Conservation (phyloP, 2,888 invertebrate genomes). For the Lumbricus terrestris region DNA sequence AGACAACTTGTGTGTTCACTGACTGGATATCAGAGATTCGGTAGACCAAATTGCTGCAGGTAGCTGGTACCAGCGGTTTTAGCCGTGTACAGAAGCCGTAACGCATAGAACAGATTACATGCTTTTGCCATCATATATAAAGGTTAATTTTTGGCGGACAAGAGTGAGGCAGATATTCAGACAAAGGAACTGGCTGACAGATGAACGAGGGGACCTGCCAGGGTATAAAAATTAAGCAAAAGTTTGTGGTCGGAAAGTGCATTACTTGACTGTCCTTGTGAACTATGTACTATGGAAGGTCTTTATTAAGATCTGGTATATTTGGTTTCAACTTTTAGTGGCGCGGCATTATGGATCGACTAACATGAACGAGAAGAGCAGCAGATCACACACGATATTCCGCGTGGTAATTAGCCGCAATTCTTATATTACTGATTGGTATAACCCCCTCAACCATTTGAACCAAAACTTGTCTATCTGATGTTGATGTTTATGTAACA, state of each 20-base stretch:
- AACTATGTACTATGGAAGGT: neutral
- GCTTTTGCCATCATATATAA: neutral
- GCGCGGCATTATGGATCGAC: conserved; percentile 74
- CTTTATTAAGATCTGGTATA: neutral
- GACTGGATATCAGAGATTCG: too few relatives aligned
- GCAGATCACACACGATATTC: conserved; percentile 85
- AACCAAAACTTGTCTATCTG: neutral
- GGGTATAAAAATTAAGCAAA: too few relatives aligned
- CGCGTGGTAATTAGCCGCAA: conserved; percentile 74
- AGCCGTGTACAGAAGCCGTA: neutral
- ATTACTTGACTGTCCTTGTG: too few relatives aligned
- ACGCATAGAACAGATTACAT: neutral
- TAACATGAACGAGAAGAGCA: conserved; percentile 83
- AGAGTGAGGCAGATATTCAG: neutral
- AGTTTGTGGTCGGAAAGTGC: too few relatives aligned
- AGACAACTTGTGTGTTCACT: too few relatives aligned
- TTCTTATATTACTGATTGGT: neutral
- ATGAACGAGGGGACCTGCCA: too few relatives aligned
- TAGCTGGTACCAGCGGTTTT: neutral
- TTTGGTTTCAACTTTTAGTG: conserved; percentile 41
- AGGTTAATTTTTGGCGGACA: neutral
- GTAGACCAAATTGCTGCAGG: too few relatives aligned
- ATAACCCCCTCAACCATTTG: neutral
- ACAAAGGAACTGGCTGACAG: too few relatives aligned
- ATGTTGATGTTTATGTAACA: neutral